phyloP scores from a whole-genome alignment of 2,888 invertebrate genomes.

The Phortica magna region DNA sequence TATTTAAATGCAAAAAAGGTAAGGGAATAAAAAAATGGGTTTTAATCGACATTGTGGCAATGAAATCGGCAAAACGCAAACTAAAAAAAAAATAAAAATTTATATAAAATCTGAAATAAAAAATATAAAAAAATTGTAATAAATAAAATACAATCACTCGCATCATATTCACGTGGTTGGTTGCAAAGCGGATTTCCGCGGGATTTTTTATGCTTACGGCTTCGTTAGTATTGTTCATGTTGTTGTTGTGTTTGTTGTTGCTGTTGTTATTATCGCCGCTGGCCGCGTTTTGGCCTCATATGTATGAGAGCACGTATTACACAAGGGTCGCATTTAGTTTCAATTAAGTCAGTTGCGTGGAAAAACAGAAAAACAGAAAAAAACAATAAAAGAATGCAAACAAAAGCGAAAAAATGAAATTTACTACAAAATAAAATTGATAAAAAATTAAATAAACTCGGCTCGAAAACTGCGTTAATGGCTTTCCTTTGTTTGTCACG shows the following conservation, averaged over 20 bases:
- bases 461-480: background rate
- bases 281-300: background rate
- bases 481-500: background rate
- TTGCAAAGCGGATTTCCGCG: conserved; percentile 68
- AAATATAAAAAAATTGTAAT: background rate
- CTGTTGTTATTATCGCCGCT: conserved; percentile 32
- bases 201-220: conserved; percentile 23
- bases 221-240: conserved; percentile 39
- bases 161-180: conserved; percentile 44
- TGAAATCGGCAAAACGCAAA: conserved; percentile 25
- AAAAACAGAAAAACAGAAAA: conserved; percentile 39
- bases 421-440: conserved; percentile 9
- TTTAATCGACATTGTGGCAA: conserved; percentile 19
- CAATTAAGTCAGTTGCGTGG: conserved; percentile 69
- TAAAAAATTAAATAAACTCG: conserved; percentile 15
- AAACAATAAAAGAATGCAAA: conserved; percentile 31
- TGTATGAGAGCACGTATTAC: conserved; percentile 49
- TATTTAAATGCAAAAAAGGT: conserved; percentile 3
- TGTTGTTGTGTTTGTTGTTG: conserved; percentile 42
- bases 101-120: background rate
- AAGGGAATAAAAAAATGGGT: background rate
- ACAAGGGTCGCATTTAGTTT: conserved; percentile 70
- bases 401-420: conserved; percentile 19
- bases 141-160: background rate
- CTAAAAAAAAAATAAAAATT: background rate